Evolutionary conservation across 2,888 invertebrate genomes (phyloP), one percentile per base, ranked within the genome.

Genomic region (Nomada flava): DNA sequence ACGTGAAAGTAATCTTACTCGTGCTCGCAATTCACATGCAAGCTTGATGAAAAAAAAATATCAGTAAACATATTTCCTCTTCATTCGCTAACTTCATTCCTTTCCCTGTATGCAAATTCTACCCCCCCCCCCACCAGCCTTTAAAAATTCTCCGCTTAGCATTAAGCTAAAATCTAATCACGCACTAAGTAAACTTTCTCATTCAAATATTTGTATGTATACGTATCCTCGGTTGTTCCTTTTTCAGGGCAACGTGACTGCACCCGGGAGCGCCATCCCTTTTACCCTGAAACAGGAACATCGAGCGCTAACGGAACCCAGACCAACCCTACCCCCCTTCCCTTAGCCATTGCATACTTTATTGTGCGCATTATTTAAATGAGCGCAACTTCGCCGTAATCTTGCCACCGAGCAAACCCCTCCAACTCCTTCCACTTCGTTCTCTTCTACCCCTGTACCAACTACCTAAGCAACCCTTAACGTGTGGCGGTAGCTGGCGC

Each of bases 361-460:
- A 92, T 92, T 89, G 91, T 91, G 86, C 88, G 88, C 91, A 91
- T 92, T 92, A 93, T 93, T 92, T 91, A 92, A 92, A 92, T 91
- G 92, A 92, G 91, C 88, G 88, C 91, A 91, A 90, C 89, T 91
- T 91, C 77, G 87, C 86, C 89, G 88, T 90, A 92, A 92, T 92
- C 91, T 91, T 89, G 89, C 88, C 82, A 89, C 86, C 85, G 82
- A 88, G 87, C 82, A 71, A 84, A 77, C 86, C 80, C 82, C 76
- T 23, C 63, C 63, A n/a, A 63, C 64, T 76, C 76, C 77, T 73
- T 36, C 72, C 72, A 44, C 67, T 42, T 60, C 60, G 20, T 55
- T 72, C 64, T 69, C 69, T 73, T 36, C 52, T 57, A 42, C 69
- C 73, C 67, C 82, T 78, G 78, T 78, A 75, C 82, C 74, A 83